These are phyloP conservation scores for Geothlypis trichas DNA, from an alignment of 2,113 vertebrate species.

Conservation along the genomic window DNA sequence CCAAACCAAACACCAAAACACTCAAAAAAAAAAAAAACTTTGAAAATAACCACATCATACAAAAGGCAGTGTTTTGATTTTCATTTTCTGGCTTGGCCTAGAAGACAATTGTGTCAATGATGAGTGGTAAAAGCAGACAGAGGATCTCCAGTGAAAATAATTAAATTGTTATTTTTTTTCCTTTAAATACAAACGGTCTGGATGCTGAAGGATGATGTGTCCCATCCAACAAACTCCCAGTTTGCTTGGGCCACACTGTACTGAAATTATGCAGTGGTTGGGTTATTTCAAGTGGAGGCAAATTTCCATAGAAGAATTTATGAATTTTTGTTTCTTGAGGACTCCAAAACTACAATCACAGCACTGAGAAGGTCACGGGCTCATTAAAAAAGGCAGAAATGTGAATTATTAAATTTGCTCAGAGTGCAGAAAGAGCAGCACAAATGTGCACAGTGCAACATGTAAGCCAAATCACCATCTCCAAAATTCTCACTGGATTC, in stretches of 20 bases:
- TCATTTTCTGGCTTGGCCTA: slow-evolving; percentile 35
- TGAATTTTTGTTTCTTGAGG: background rate
- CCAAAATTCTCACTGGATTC: background rate
- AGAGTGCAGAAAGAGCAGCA: background rate
- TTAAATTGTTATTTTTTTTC: slow-evolving; percentile 33
- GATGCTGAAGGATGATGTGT: slow-evolving; percentile 28
- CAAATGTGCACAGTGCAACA: background rate
- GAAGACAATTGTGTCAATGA: background rate
- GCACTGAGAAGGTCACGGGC: background rate
- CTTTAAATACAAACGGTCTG: slow-evolving; percentile 17
- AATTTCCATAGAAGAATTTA: background rate
- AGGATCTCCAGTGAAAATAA: slow-evolving; percentile 31
- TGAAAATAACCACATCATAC: background rate
- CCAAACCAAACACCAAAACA: background rate
- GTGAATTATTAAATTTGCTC: background rate
- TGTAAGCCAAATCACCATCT: background rate
- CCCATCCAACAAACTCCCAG: background rate
- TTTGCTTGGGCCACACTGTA: background rate
- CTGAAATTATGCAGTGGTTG: slow-evolving; percentile 23
- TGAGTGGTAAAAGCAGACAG: slow-evolving; percentile 24
- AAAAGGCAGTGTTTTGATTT: background rate
- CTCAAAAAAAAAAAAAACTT: background rate
- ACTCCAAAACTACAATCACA: background rate
- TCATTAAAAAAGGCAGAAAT: background rate
- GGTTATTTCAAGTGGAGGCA: background rate